A percentile compares a stretch with the other conserved stretches of the same genome.
Conservation (phyloP, 2,113 vertebrate genomes). For the Leptobrachium ailaonicum region DNA sequence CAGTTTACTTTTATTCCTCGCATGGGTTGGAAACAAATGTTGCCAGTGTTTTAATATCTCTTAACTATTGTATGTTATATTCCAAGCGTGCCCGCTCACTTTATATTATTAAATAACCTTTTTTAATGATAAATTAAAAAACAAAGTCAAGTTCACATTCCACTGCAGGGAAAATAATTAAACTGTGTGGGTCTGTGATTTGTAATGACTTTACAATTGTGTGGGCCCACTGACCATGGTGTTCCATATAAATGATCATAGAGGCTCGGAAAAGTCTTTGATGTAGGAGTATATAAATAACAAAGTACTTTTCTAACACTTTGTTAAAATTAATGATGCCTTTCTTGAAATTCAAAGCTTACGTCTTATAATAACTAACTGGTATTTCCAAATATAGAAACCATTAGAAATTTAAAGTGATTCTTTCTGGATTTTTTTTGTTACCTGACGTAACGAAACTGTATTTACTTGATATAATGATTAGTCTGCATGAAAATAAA, state of each 20-base stretch:
- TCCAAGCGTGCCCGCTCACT: slow-evolving; percentile 52
- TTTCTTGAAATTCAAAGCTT: slow-evolving; percentile 38
- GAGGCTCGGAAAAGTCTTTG: slow-evolving; percentile 50
- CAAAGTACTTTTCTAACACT: slow-evolving; percentile 50
- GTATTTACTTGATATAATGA: too few species aligned
- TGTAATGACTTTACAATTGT: slow-evolving; percentile 61
- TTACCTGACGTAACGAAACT: too few species aligned
- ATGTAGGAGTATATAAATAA: slow-evolving; percentile 52
- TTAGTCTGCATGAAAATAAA: too few species aligned
- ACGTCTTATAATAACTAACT: neutral
- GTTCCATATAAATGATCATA: slow-evolving; percentile 63
- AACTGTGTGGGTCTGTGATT: slow-evolving; percentile 61
- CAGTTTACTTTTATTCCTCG: slow-evolving; percentile 12
- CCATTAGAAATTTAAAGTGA: neutral
- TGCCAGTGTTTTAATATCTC: slow-evolving; percentile 47
- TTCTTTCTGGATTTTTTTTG: too few species aligned
- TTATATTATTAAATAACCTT: slow-evolving; percentile 50
- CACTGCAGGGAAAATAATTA: slow-evolving; percentile 55
- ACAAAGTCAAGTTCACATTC: slow-evolving; percentile 55
- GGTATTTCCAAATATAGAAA: neutral
- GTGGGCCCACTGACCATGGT: slow-evolving; percentile 57
- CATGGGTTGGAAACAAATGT: slow-evolving; percentile 14
- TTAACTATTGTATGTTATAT: slow-evolving; percentile 57
- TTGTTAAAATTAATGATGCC: slow-evolving; percentile 52
- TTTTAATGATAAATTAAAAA: slow-evolving; percentile 58